Percentiles rank a stretch among this genome's conserved stretches.
phyloP scores from a whole-genome alignment of 2,797 vertebrate genomes.

The Chelon auratus region DNA sequence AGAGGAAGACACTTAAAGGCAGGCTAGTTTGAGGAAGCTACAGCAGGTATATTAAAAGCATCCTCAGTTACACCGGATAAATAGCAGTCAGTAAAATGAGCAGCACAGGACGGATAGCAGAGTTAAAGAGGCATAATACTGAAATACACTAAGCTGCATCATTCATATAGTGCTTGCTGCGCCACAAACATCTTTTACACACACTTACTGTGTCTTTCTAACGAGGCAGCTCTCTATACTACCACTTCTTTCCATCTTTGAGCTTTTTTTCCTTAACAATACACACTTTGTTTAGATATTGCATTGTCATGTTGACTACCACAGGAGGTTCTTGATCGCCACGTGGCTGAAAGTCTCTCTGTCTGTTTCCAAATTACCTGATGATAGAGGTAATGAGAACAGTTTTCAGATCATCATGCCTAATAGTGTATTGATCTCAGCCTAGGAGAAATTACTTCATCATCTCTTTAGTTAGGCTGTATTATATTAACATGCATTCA shows the following conservation, averaged over 20 bases:
- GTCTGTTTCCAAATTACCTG: slow-evolving; percentile 26
- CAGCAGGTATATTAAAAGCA: slow-evolving; percentile 27
- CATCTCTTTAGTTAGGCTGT: slow-evolving; percentile 23
- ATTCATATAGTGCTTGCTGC: slow-evolving; percentile 14
- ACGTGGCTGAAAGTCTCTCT: slow-evolving; percentile 10
- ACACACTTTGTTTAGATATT: slow-evolving; percentile 2
- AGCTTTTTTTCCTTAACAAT: neutral
- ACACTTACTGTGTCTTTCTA: neutral
- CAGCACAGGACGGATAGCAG: neutral
- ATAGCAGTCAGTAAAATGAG: slow-evolving; percentile 7
- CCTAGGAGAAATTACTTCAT: slow-evolving; percentile 55
- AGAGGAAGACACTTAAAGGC: slow-evolving; percentile 26
- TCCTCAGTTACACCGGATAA: slow-evolving; percentile 24
- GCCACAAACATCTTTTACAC: neutral
- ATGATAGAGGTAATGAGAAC: slow-evolving; percentile 39
- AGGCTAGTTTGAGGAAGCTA: slow-evolving; percentile 16
- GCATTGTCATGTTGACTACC: slow-evolving; percentile 6
- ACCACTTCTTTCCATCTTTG: too few species aligned
- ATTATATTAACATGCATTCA: slow-evolving; percentile 11
- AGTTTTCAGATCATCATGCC: slow-evolving; percentile 52
- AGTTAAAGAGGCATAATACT: neutral
- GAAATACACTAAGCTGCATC: slow-evolving; percentile 15
- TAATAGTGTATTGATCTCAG: slow-evolving; percentile 65
- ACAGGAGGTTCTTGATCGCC: neutral
- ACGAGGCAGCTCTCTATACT: slow-evolving; percentile 6